Conservation (phyloP, 2,888 invertebrate species). For the Adelphocoris suturalis region DNA sequence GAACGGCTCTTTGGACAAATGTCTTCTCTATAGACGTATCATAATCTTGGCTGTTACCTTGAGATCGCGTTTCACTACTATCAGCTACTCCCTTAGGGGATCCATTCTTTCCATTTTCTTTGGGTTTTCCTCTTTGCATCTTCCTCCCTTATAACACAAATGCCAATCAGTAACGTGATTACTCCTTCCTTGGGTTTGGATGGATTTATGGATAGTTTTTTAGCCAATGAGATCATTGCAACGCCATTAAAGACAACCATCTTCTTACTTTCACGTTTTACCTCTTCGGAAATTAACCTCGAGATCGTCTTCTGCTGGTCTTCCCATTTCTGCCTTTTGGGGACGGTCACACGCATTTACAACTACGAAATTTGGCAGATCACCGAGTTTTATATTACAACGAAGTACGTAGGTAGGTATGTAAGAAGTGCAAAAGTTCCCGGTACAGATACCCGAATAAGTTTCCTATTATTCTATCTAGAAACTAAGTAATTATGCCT, state of each 20-base stretch:
- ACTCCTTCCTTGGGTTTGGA: conserved; percentile 65
- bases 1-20: conserved; percentile 35
- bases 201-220: conserved; percentile 42
- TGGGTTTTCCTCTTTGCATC: conserved; percentile 41
- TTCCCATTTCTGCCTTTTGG: not conserved
- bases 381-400: no score
- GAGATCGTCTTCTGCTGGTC: not conserved
- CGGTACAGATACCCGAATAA: no score
- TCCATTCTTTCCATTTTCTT: not conserved
- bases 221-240: not conserved
- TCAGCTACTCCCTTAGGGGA: no score
- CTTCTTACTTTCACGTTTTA: not conserved
- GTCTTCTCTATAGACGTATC: not conserved
- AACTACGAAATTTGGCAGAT: not conserved
- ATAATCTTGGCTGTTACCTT: not conserved
- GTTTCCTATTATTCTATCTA: no score
- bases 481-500: no score
- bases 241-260: not conserved
- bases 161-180: conserved; percentile 3
- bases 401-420: no score
- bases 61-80: no score
- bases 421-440: no score
- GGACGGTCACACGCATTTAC: not conserved
- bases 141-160: conserved; percentile 66
- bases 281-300: not conserved